Evolutionary conservation across 2,113 vertebrate species (phyloP).

Genomic region (Crotalus viridis): DNA sequence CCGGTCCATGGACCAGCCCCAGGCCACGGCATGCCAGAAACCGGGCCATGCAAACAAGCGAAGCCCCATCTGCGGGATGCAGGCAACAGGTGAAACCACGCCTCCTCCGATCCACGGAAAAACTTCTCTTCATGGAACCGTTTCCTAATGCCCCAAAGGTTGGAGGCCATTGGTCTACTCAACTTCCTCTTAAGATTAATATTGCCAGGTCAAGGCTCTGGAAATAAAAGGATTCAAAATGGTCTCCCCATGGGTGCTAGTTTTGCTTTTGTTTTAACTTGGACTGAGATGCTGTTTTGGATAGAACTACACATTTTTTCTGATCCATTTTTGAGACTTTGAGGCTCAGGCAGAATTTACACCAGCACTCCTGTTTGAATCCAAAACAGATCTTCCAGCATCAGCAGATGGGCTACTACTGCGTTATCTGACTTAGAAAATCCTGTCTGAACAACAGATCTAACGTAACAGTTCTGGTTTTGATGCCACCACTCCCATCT

Average conservation of each 20-base stretch:
- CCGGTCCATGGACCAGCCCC: no score
- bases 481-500: background rate
- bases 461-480: background rate
- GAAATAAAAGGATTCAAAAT: background rate
- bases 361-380: background rate
- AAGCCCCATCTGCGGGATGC: background rate
- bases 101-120: background rate
- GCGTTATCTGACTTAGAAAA: background rate
- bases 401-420: background rate
- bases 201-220: background rate
- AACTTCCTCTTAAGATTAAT: background rate
- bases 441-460: background rate
- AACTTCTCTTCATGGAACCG: background rate
- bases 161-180: background rate
- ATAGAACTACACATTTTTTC: background rate
- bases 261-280: background rate
- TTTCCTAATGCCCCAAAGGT: background rate
- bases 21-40: background rate
- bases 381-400: background rate
- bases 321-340: background rate
- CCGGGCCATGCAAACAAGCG: background rate
- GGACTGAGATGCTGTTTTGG: background rate
- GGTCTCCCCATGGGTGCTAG: no score
- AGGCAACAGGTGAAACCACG: background rate
- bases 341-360: background rate